Percentiles rank a stretch among this genome's conserved stretches.
These are phyloP conservation scores for Apomyelois bistriatella DNA, from an alignment of 2,888 invertebrate genomes.

Conservation along the genomic window DNA sequence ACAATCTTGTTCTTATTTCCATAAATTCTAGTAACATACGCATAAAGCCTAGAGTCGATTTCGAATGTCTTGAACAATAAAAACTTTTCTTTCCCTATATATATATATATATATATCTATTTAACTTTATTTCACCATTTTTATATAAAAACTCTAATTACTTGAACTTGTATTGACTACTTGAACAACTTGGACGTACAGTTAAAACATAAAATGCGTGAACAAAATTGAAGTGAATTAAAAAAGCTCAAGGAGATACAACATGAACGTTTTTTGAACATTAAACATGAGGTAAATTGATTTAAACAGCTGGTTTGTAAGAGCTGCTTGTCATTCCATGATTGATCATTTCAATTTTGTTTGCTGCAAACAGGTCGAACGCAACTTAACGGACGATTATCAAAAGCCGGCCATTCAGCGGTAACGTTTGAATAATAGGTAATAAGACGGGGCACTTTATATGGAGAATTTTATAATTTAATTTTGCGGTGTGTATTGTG, in stretches of 20 bases:
- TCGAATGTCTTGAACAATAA: too few species aligned
- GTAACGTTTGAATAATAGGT: slow-evolving; percentile 36
- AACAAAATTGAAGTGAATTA: neutral
- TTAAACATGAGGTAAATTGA: slow-evolving; percentile 9
- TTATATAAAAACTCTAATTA: too few species aligned
- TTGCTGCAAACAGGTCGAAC: slow-evolving; percentile 13
- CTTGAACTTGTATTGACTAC: too few species aligned
- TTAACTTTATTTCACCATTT: too few species aligned
- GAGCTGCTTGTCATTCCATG: slow-evolving; percentile 11
- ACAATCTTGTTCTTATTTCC: neutral
- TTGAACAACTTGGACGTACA: too few species aligned
- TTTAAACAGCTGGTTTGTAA: slow-evolving; percentile 15
- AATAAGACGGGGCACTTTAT: slow-evolving; percentile 19
- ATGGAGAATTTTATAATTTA: slow-evolving; percentile 46
- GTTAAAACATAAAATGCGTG: too few species aligned
- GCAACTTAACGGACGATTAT: slow-evolving; percentile 13
- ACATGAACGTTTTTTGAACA: neutral
- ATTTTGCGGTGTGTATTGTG: slow-evolving; percentile 61
- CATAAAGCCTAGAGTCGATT: too few species aligned
- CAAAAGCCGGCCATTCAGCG: slow-evolving; percentile 12
- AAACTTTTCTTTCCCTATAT: too few species aligned
- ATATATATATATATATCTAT: neutral
- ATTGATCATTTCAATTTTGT: slow-evolving; percentile 13
- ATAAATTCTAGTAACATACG: too few species aligned
- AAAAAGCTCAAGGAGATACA: neutral